phyloP scores from a whole-genome alignment of 2,797 vertebrate genomes.

The Poeciliopsis gracilis region DNA sequence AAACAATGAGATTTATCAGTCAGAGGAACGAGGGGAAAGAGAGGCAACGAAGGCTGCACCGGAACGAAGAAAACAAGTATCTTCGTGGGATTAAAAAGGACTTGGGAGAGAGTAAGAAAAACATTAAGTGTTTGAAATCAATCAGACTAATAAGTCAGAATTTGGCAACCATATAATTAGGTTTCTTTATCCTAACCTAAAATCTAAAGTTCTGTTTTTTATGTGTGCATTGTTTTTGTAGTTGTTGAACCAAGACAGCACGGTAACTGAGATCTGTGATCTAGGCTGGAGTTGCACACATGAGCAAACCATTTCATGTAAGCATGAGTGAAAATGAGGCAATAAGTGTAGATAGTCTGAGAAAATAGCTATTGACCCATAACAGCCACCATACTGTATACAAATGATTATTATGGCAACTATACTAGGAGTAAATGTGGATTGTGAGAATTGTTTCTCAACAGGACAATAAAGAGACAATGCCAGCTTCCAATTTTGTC shows the following conservation, averaged over 20 bases:
- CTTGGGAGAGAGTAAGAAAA: background rate
- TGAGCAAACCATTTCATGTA: background rate
- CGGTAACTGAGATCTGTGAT: background rate
- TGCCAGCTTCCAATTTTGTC: background rate
- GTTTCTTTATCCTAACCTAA: background rate
- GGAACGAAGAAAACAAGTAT: background rate
- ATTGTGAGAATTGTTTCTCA: no score
- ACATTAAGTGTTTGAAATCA: background rate
- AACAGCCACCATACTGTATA: background rate
- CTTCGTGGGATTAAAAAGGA: background rate
- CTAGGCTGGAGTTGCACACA: background rate
- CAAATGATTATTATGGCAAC: background rate
- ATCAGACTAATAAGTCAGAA: background rate
- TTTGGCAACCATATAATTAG: background rate
- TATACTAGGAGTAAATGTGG: background rate
- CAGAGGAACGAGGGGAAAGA: conserved; percentile 6
- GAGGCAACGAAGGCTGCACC: background rate
- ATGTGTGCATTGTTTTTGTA: background rate
- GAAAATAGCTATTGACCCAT: background rate
- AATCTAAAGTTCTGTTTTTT: background rate
- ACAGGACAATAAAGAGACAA: background rate
- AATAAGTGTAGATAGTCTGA: background rate
- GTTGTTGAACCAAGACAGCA: background rate
- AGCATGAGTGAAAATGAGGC: background rate
- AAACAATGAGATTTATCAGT: conserved; percentile 31